Base-by-base conservation (phyloP, 2,113 vertebrate species). In the Illadopsis cleaveri region DNA sequence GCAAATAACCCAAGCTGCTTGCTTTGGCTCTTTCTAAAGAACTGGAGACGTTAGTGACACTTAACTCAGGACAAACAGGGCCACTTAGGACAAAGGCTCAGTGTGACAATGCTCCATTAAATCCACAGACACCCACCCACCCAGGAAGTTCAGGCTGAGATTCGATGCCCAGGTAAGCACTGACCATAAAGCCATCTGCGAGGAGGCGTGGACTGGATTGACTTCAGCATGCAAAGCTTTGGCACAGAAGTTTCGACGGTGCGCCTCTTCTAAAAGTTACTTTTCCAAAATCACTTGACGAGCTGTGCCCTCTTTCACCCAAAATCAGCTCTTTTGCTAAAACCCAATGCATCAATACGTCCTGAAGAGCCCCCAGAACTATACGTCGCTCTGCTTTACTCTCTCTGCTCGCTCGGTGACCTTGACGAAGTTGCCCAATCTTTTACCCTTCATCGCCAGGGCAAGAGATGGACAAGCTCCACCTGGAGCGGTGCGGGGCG, bases 281-380 rank as follows among this genome's bases (percentile, higher is more conserved):
- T 50, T 48, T 38, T 54, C 71, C 38, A 23, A 81, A 80, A 77
- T 13, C 14, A 8, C 24, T 21, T 3, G 15, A 13, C 2, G 12
- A 64, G 4, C 14, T 48, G 64, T 0, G 37, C 19, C 47, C 57
- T 15, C 30, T 25, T 17, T 25, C 50, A 62, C 28, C 31, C 37
- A 8, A 51, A 91, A 50, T 9, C 0, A 14, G 37, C 0, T 0
- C 50, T 72, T 68, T 14, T 15, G 12, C n/a, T 27, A 16, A 28
- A 40, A 56, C 54, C 7, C 23, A 17, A 5, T 15, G 30, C 64
- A 5, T 7, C 3, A 11, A 30, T 0, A 11, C 12, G 4, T 27
- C 12, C 30, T 0, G 12, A 16, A n/a, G 44, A 71, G 15, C 6
- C 22, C 64, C 54, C 54, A 11, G 21, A 72, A 42, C 54, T 5